Evolutionary conservation across 2,888 invertebrate genomes (phyloP), one percentile per base, ranked within the genome.

Genomic region (Oxyteleia sp.): DNA sequence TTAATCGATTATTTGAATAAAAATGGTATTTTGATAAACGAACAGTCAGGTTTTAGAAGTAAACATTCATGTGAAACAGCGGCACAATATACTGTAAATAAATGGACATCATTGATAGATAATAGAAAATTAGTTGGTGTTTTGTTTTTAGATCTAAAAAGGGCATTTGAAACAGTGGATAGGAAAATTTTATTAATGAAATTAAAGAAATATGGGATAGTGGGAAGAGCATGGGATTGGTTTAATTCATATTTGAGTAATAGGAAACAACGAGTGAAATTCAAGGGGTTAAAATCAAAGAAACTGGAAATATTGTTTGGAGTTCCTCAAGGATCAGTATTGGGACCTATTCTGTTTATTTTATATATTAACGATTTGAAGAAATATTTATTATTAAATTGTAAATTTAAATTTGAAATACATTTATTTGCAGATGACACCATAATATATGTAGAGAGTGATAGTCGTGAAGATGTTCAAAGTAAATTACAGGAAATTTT

Each of bases 221-320:
- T 4, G 2, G 23, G 5, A 4, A 23, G 5, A 23, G 23, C 5
- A 23, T 23, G 5, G 2, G 13, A 53, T 29, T 53, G 53, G 53
- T 53, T 53, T 32, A 53, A 29, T 16, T 53, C 15, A 10, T 53
- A 32, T 32, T 16, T 53, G 16, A 53, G 1, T 7, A 11, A 32
- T 4, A 53, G 53, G 13, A 53, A 32, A 16, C 53, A 53, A 53
- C 29, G 5, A 15, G 53, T 53, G 10, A 53, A 53, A 53, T 53
- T 16, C 32, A 8, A 32, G 1, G 11, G 15, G 1, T 23, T 23
- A 4, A 23, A 4, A 23, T 23, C 23, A 23, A 4, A 23, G 23
- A n/a, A n/a, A n/a, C n/a, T n/a, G 23, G 23, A 23, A 23, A 23
- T 23, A 23, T 4, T 4, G 23, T 5, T 4, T 23, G 23, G 23